Conservation (phyloP, 2,888 invertebrate genomes). For the Cephalotes varians region DNA sequence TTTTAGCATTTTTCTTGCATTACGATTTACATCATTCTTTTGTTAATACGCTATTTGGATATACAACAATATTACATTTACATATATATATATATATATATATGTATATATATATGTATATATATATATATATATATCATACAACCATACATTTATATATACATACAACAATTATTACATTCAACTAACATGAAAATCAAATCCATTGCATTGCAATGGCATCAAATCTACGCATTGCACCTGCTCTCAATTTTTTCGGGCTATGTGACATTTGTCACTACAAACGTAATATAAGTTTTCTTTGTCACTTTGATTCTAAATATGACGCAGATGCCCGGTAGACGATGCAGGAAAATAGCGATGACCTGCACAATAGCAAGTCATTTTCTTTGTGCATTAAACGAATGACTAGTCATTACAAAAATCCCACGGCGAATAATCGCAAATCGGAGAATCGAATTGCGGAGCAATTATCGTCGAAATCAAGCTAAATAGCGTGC, state of each 20-base stretch:
- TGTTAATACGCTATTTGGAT: slow-evolving; percentile 54
- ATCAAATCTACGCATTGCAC: slow-evolving; percentile 41
- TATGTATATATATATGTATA: background rate
- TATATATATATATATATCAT: slow-evolving; percentile 7
- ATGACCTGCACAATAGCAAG: slow-evolving; percentile 23
- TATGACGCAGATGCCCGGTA: slow-evolving; percentile 17
- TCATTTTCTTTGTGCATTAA: slow-evolving; percentile 44
- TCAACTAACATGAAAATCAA: slow-evolving; percentile 60
- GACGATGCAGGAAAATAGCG: slow-evolving; percentile 38
- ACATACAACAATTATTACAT: slow-evolving; percentile 44
- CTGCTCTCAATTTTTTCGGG: slow-evolving; percentile 18
- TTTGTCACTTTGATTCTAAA: slow-evolving; percentile 25
- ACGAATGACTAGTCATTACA: slow-evolving; percentile 70
- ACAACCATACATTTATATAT: slow-evolving; percentile 22
- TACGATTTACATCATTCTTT: slow-evolving; percentile 61
- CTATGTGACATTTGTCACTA: slow-evolving; percentile 20
- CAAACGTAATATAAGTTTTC: slow-evolving; percentile 32
- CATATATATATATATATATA: slow-evolving; percentile 30
- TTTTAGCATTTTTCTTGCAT: slow-evolving; percentile 58
- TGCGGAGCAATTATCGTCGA: slow-evolving; percentile 61
- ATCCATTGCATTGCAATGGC: slow-evolving; percentile 40
- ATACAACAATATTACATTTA: slow-evolving; percentile 31
- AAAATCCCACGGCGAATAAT: slow-evolving; percentile 65
- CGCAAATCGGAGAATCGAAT: slow-evolving; percentile 32
- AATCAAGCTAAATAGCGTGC: background rate